Evolutionary conservation across 2,113 vertebrate species (phyloP).

Genomic region (Perca fluviatilis): DNA sequence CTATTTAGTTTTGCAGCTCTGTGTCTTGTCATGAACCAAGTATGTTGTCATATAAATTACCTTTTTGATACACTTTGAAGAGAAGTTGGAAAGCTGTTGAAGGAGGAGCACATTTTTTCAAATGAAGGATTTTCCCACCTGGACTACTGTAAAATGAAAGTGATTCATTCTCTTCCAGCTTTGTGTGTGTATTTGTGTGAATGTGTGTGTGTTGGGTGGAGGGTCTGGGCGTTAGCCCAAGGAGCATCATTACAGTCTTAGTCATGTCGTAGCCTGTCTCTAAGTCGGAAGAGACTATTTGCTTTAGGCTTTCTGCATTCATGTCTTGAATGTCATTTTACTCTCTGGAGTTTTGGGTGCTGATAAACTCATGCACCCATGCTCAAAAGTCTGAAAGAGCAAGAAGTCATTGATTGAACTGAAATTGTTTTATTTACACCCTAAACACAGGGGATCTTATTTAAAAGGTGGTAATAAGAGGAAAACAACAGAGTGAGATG

Average conservation of each 20-base stretch:
- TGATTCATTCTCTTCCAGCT: constrained; percentile 38
- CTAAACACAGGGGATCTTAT: not conserved
- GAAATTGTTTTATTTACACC: constrained; percentile 58
- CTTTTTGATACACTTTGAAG: not conserved
- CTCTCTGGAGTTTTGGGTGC: not conserved
- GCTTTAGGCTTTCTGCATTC: constrained; percentile 27
- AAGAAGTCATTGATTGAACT: not conserved
- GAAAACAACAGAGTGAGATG: not conserved
- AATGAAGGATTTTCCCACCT: constrained; percentile 12
- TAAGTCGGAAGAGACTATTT: constrained; percentile 13
- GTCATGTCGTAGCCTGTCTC: constrained; percentile 69
- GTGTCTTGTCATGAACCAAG: not conserved
- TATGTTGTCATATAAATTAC: not conserved
- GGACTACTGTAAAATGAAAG: not conserved
- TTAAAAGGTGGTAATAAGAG: not conserved
- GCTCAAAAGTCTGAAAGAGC: not conserved
- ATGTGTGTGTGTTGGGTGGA: constrained; percentile 15
- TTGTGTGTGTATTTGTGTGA: not conserved
- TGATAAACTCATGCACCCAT: not conserved
- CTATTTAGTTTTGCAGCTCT: not conserved
- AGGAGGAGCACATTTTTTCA: not conserved
- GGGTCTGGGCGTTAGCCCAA: constrained; percentile 41
- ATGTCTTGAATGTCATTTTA: not conserved
- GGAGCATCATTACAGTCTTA: constrained; percentile 22
- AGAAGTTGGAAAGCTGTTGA: not conserved